Evolutionary conservation across 1,140 invertebrate genomes (phyloP), one percentile per base, ranked within the genome.

Genomic region (Ylistrum balloti): DNA sequence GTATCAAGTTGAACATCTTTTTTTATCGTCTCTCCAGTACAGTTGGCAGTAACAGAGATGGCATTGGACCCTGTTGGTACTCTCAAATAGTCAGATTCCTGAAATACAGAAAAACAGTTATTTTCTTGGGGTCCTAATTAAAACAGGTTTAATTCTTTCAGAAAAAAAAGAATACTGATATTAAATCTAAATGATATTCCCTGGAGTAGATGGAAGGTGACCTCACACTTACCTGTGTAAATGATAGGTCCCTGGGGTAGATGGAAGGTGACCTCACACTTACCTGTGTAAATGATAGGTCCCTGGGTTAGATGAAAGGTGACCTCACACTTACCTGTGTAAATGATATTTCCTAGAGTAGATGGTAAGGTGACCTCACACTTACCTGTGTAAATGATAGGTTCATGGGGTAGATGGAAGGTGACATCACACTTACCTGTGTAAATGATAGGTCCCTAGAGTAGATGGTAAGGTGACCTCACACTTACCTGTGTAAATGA

Each of bases 341-440:
- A 88, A 41, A 86, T 0, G 56, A 33, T 0, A 93, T 0, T 45
- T 86, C 20, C 89, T 89, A 9, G 38, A 34, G 87, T 88, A 92
- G n/a, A 92, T 33, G 22, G 89, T 33, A 7, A 89, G 87, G 0
- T 88, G 45, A 15, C 93, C 87, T n/a, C 87, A 92, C 32, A 93
- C 86, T 91, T 86, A 91, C 87, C 94, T 94, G 34, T 92, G 91
- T 48, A 95, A 41, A 86, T 0, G 86, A 33, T 0, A 93, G 2
- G 33, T 45, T 86, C 20, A 86, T 89, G 10, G 38, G 33, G 87
- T 88, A 92, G n/a, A 91, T 22, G 22, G 89, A 10, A 41, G 88
- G 13, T 48, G 20, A 34, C 0, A 48, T 48, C 45, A 32, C 45
- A 48, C 45, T 48, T 48, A 48, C 45, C 45, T 48, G 45, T 20